Evolutionary conservation across 2,888 invertebrate species (phyloP), one percentile per base, ranked within the genome.

Genomic region (Drosophila anceps): DNA sequence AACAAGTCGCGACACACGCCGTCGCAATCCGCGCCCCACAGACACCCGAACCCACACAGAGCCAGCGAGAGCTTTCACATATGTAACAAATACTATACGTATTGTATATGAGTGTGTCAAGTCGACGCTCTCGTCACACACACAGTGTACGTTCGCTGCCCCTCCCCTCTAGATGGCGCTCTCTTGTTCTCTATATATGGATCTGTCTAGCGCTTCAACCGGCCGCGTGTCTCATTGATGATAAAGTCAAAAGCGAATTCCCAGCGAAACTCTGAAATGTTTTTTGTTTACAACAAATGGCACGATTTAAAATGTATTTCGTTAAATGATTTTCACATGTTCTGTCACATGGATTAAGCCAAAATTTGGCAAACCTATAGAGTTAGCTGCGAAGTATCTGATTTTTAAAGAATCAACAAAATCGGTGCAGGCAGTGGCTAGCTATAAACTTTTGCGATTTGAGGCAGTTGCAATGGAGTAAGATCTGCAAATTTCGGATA

Each of bases 281-380:
- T 79, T 72, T 73, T 85, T 86, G 88, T 88, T 88, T 86, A 86
- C 81, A 78, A 66, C 71, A 59, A 68, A 68, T 60, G 50, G 65
- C 12, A 68, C 70, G 76, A 91, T 91, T 91, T 91, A 90, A 91
- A 90, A 79, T 86, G 83, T 72, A 86, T 86, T 92, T 92, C 70
- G 64, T 82, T 91, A 92, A 90, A 77, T 90, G 69, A 73, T 90
- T 92, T 91, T 20, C 44, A 46, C 64, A 69, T 68, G 65, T 86
- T 77, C 72, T 62, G 6, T 4, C 5, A 0, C 4, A 31, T 9
- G 0, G 37, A 80, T 82, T 77, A 27, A 0, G 15, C 35, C 65
- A 6, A 80, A 60, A 81, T 57, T 64, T 10, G 37, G 48, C 12
- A 51, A 10, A 29, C 1, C n/a, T 0, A 2, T 65, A 64, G 54